Base-by-base conservation (phyloP, 2,113 vertebrate genomes). In the Corynorhinus townsendii region DNA sequence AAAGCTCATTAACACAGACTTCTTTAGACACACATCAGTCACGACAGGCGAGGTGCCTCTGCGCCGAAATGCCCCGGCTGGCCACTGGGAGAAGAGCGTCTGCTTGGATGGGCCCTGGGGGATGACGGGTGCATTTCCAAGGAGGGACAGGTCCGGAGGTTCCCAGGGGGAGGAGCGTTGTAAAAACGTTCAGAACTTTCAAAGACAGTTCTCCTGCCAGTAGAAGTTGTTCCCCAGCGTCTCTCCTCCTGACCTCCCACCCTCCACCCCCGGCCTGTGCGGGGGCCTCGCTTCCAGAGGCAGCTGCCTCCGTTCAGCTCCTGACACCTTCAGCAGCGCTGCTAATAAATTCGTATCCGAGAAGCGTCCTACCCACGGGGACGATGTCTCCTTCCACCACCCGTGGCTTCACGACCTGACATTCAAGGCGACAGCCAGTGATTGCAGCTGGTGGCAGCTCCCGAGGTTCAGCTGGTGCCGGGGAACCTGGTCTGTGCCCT, bases 351-450 rank as follows among this genome's bases (percentile, higher is more conserved):
- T 64, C 82, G 80, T 88, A 52, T 69, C 96, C 40, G 88, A 95
- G 97, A 97, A 94, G 96, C 35, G 7, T 77, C 80, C 90, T 82
- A 62, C 97, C 98, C 98, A 82, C 89, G 86, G 98, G 97, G 98
- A 98, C 98, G 98, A 98, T 98, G 98, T 98, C 97, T 98, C 98
- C 98, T 98, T 97, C 98, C 97, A 95, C 97, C 98, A 98, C 97
- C 98, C 96, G 86, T 98, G 98, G 95, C 97, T 98, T 96, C 96
- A 64, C 95, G 91, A 93, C 69, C 84, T 96, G 95, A 97, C 97
- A 97, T 96, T 84, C 80, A 68, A 97, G 91, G 89, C 81, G 87
- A 85, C 24, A 14, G 72, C 64, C 45, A 69, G 64, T 86, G 43
- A 96, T 33, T 72, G 91, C 7, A 59, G 92, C 24, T 38, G 22